phyloP scores from a whole-genome alignment of 2,113 vertebrate species.

The Trematocara variabile region DNA sequence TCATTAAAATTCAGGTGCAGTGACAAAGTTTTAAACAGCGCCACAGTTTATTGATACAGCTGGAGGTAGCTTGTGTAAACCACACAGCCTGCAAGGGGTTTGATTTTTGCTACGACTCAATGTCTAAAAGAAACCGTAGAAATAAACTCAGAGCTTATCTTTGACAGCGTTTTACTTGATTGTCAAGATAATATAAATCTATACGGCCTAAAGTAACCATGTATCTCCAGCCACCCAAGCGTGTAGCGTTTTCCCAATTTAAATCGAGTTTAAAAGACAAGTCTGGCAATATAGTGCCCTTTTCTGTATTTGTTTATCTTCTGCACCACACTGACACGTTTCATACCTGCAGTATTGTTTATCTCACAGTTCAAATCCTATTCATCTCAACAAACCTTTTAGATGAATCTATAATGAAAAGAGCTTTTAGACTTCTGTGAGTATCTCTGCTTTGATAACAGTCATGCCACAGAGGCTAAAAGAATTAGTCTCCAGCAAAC shows the following conservation, averaged over 20 bases:
- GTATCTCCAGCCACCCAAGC: background rate
- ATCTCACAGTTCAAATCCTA: background rate
- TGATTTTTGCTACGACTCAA: background rate
- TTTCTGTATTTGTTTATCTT: background rate
- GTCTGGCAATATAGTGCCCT: background rate
- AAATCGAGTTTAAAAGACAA: background rate
- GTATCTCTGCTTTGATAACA: background rate
- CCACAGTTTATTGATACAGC: background rate
- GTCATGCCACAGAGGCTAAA: background rate
- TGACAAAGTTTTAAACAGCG: background rate
- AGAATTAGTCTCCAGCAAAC: background rate
- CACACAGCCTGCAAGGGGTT: background rate
- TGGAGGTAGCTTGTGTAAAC: background rate
- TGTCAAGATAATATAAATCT: background rate
- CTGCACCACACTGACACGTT: background rate
- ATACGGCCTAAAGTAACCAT: background rate
- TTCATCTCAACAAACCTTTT: background rate
- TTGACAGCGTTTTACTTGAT: background rate
- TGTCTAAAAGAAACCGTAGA: background rate
- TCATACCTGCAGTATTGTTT: background rate
- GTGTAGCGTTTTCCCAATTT: background rate
- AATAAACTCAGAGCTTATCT: background rate
- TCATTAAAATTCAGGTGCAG: constrained; percentile 27
- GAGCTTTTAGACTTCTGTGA: background rate
- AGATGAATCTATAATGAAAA: too few relatives aligned